Percentiles rank a stretch among this genome's conserved stretches.
phyloP scores from a whole-genome alignment of 1,140 invertebrate genomes.

The Drosophila novamexicana region DNA sequence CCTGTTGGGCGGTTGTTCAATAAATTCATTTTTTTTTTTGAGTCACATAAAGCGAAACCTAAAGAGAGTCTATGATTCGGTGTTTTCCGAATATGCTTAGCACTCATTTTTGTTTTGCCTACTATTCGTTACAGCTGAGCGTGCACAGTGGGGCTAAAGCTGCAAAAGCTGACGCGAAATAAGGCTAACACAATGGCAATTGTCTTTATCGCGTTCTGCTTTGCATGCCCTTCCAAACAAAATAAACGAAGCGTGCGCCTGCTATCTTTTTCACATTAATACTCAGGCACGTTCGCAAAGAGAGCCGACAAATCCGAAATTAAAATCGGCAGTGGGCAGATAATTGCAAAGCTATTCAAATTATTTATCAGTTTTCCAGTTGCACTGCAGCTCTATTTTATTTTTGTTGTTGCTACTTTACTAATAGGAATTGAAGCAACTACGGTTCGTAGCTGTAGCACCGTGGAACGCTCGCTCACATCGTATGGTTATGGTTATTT shows the following conservation, averaged over 20 bases:
- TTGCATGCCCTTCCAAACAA: slow-evolving; percentile 50
- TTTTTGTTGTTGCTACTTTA: not conserved
- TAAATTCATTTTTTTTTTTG: no score
- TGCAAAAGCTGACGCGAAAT: not conserved
- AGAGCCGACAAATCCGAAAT: not conserved
- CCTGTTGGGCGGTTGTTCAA: not conserved
- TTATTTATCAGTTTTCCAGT: not conserved
- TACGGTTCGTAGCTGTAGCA: not conserved
- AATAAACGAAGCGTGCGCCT: slow-evolving; percentile 3
- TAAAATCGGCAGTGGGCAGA: not conserved
- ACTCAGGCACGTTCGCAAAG: not conserved
- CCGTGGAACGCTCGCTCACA: slow-evolving; percentile 16
- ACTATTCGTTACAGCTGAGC: slow-evolving; percentile 60
- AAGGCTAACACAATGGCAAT: not conserved
- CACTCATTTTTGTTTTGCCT: slow-evolving; percentile 23
- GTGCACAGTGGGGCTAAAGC: slow-evolving; percentile 53
- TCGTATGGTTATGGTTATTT: not conserved
- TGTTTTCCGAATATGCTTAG: not conserved
- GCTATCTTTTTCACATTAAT: not conserved
- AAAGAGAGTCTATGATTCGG: not conserved
- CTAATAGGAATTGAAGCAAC: not conserved
- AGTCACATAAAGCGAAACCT: no score
- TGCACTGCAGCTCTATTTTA: not conserved
- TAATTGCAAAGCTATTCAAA: not conserved
- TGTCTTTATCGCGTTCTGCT: slow-evolving; percentile 42